Conservation (phyloP, 2,797 vertebrate genomes). For the Enteromius fasciolatus region DNA sequence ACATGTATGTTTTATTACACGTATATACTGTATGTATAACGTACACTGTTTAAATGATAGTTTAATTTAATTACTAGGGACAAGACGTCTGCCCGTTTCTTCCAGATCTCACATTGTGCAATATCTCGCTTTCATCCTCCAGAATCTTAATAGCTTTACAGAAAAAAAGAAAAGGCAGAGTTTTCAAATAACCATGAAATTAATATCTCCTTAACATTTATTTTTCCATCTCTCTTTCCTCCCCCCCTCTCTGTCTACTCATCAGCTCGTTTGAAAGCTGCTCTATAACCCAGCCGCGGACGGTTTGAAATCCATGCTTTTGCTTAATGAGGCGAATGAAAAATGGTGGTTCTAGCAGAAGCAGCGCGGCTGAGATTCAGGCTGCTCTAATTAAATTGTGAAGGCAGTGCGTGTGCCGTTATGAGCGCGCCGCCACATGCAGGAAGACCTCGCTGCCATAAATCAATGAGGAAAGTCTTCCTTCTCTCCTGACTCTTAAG, state of each 20-base stretch:
- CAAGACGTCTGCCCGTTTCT: constrained; percentile 17
- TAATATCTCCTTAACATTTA: constrained; percentile 46
- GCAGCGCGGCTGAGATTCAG: constrained; percentile 57
- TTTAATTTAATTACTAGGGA: not conserved
- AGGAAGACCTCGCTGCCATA: constrained; percentile 53
- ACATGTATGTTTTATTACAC: not conserved
- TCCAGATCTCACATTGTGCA: constrained; percentile 21
- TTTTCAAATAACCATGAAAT: constrained; percentile 48
- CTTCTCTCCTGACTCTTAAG: constrained; percentile 46
- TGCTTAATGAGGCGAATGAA: constrained; percentile 63
- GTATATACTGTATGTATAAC: not conserved
- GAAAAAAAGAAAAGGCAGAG: not conserved
- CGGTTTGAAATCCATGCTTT: constrained; percentile 54
- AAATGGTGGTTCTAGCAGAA: constrained; percentile 54
- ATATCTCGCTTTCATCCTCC: constrained; percentile 27
- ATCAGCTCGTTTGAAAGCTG: constrained; percentile 43
- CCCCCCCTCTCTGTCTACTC: constrained; percentile 32
- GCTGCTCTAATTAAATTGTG: constrained; percentile 64
- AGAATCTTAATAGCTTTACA: constrained; percentile 17
- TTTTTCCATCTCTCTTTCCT: constrained; percentile 26
- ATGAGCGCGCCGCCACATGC: constrained; percentile 53
- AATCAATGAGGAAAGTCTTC: constrained; percentile 59
- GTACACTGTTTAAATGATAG: not conserved
- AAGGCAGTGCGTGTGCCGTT: constrained; percentile 47
- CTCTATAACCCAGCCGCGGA: constrained; percentile 50